A percentile compares a stretch with the other conserved stretches of the same genome.
Conservation (phyloP, 2,113 vertebrate species). For the Calyptomena viridis region DNA sequence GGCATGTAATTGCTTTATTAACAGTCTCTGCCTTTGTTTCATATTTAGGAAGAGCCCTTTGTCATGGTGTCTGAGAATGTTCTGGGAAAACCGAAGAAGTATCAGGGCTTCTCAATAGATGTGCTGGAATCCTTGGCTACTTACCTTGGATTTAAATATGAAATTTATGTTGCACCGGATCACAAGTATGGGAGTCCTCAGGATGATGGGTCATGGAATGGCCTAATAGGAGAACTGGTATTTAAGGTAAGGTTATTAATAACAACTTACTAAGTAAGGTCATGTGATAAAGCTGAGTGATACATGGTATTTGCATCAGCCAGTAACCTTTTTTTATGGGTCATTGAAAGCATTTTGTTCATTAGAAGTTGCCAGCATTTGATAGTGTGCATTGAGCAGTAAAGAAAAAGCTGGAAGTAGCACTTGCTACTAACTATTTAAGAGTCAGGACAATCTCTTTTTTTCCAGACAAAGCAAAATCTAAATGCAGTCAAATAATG, state of each 20-base stretch:
- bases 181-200: slow-evolving; percentile 96
- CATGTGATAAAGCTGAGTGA: background rate
- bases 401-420: background rate
- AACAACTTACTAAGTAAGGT: background rate
- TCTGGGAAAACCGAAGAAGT: slow-evolving; percentile 96
- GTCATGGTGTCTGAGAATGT: slow-evolving; percentile 99
- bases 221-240: slow-evolving; percentile 93
- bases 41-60: slow-evolving; percentile 93
- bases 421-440: background rate
- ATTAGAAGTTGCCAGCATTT: background rate
- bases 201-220: slow-evolving; percentile 93
- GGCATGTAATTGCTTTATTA: background rate
- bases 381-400: accelerated
- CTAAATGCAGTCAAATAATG: background rate
- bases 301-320: background rate
- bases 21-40: background rate
- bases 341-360: background rate
- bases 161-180: slow-evolving; percentile 95
- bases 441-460: background rate
- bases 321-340: background rate
- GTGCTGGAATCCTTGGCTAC: slow-evolving; percentile 94
- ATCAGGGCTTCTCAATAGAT: slow-evolving; percentile 96
- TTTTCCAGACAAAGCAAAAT: background rate
- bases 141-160: slow-evolving; percentile 97
- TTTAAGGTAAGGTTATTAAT: slow-evolving; percentile 86